phyloP scores from a whole-genome alignment of 1,140 invertebrate genomes.

The Orchestia grillus region DNA sequence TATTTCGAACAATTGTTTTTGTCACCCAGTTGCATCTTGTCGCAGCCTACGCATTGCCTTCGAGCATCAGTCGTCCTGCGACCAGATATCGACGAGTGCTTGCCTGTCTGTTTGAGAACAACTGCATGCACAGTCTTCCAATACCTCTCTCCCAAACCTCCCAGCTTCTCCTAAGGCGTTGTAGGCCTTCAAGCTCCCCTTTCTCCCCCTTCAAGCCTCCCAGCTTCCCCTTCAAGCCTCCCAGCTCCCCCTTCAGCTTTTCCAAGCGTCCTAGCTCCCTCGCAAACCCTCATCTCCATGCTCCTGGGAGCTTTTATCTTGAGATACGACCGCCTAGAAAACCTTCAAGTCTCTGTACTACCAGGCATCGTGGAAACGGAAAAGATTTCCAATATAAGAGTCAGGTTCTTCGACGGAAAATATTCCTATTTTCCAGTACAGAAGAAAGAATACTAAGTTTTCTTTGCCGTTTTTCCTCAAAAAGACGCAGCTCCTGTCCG shows the following conservation, averaged over 20 bases:
- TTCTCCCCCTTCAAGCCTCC: neutral
- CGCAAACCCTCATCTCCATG: neutral
- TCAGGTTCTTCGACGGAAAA: neutral
- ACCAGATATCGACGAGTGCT: no score
- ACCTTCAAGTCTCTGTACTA: neutral
- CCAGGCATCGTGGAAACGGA: neutral
- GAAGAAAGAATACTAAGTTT: neutral
- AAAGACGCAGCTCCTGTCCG: neutral
- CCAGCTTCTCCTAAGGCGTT: no score
- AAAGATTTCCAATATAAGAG: conserved; percentile 10
- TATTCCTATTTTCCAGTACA: neutral
- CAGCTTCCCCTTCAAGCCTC: neutral
- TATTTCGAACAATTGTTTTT: no score
- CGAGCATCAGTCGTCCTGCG: no score
- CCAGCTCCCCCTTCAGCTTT: neutral
- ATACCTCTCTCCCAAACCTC: neutral
- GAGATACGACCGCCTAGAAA: neutral
- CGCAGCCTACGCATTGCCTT: no score
- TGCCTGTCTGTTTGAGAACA: no score
- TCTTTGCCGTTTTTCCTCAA: neutral
- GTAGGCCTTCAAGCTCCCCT: no score
- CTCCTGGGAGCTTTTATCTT: neutral
- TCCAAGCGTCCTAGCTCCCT: neutral
- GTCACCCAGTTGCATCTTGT: no score
- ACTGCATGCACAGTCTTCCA: neutral